Evolutionary conservation across 1,140 invertebrate species (phyloP).

Genomic region (Hypsibius dujardini): DNA sequence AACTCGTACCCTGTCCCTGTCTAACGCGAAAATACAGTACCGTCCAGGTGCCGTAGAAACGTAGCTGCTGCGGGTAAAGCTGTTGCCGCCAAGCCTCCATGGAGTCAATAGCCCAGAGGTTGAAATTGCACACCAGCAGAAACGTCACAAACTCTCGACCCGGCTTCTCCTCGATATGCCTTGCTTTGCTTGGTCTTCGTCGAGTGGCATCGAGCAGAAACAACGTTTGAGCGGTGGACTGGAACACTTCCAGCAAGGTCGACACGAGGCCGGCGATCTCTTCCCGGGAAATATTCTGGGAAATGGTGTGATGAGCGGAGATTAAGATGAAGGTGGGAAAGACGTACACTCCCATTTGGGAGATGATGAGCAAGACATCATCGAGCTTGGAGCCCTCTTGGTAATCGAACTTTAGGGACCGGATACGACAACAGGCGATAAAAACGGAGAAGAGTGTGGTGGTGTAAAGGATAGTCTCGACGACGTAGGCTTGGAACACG

Average conservation of each 20-base stretch:
- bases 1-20: no score
- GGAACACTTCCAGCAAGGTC: slow-evolving; percentile 25
- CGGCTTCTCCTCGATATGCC: slow-evolving; percentile 34
- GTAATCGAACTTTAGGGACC: slow-evolving; percentile 46
- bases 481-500: slow-evolving; percentile 73
- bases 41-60: slow-evolving; percentile 52
- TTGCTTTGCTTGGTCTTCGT: background rate
- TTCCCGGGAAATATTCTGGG: slow-evolving; percentile 30
- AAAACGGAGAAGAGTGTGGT: background rate
- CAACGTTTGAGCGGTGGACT: slow-evolving; percentile 75
- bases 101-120: slow-evolving; percentile 83
- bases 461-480: slow-evolving; percentile 62
- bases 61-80: slow-evolving; percentile 71
- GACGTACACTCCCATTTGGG: slow-evolving; percentile 78
- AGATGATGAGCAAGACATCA: slow-evolving; percentile 74
- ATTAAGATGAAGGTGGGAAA: slow-evolving; percentile 84
- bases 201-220: slow-evolving; percentile 65
- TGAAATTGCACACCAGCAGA: slow-evolving; percentile 77
- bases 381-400: slow-evolving; percentile 43
- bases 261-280: slow-evolving; percentile 52
- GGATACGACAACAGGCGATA: background rate
- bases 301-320: slow-evolving; percentile 47
- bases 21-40: background rate
- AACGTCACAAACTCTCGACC: slow-evolving; percentile 86
- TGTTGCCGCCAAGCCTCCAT: slow-evolving; percentile 67